These are phyloP conservation scores for Leptinotarsa defecta DNA, from an alignment of 1,140 invertebrate species.

Conservation along the genomic window DNA sequence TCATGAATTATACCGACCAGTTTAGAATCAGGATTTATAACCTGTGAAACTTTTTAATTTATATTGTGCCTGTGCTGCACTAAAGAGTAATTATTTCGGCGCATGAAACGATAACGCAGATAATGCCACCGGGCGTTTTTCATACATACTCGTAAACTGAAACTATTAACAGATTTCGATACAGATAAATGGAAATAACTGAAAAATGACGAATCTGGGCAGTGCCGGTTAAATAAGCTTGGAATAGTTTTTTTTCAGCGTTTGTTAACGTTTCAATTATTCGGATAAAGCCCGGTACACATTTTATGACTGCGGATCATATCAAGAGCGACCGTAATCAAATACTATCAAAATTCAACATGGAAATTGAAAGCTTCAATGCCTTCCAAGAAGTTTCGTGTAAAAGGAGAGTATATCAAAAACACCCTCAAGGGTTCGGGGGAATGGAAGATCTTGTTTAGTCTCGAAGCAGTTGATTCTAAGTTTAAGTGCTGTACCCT, in stretches of 20 bases:
- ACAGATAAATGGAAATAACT: not conserved
- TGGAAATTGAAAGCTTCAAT: too few species aligned
- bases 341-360: too few species aligned
- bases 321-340: not conserved
- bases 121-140: conserved; percentile 2
- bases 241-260: not conserved
- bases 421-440: too few species aligned
- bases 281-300: not conserved
- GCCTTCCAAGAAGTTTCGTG: too few species aligned
- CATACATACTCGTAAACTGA: not conserved
- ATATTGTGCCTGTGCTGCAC: conserved; percentile 5
- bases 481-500: too few species aligned
- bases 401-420: too few species aligned
- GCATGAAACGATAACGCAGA: conserved; percentile 3
- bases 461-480: too few species aligned
- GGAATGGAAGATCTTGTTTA: too few species aligned
- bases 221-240: not conserved
- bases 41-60: conserved; percentile 8
- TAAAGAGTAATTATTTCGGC: conserved; percentile 6
- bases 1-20: not conserved
- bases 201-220: not conserved
- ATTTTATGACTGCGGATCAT: not conserved
- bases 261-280: not conserved
- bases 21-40: conserved; percentile 3
- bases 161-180: not conserved